Conservation (phyloP, 2,797 vertebrate species). For the Vespertilio murinus region DNA sequence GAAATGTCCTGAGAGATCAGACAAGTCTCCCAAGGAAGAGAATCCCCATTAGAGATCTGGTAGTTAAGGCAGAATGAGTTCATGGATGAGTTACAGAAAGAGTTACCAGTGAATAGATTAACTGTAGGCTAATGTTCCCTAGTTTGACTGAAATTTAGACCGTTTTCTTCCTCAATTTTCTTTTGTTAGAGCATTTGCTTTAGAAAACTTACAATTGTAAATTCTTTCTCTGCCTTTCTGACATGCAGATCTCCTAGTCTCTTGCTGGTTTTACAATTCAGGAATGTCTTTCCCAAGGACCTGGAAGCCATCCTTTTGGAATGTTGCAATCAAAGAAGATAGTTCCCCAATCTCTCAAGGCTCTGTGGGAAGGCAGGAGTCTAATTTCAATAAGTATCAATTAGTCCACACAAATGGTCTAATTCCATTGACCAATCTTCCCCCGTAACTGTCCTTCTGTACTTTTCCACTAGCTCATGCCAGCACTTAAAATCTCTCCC, state of each 20-base stretch:
- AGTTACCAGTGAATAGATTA: not conserved
- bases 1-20: not conserved
- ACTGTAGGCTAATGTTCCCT: not conserved
- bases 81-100: not conserved
- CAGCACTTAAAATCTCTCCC: not conserved
- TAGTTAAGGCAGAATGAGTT: not conserved
- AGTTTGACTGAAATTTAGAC: not conserved
- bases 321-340: not conserved
- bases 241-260: not conserved
- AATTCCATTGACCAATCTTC: not conserved
- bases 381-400: constrained; percentile 8
- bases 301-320: constrained; percentile 17
- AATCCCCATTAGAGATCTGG: not conserved
- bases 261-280: not conserved
- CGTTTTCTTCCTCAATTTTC: not conserved
- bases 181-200: not conserved
- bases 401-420: not conserved
- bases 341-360: not conserved
- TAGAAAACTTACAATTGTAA: constrained; percentile 15
- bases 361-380: not conserved
- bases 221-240: not conserved
- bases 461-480: not conserved
- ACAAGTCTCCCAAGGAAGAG: not conserved
- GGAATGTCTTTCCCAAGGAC: not conserved
- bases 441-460: not conserved